Base-by-base conservation (phyloP, 2,113 vertebrate species). In the Cynoglossus semilaevis region DNA sequence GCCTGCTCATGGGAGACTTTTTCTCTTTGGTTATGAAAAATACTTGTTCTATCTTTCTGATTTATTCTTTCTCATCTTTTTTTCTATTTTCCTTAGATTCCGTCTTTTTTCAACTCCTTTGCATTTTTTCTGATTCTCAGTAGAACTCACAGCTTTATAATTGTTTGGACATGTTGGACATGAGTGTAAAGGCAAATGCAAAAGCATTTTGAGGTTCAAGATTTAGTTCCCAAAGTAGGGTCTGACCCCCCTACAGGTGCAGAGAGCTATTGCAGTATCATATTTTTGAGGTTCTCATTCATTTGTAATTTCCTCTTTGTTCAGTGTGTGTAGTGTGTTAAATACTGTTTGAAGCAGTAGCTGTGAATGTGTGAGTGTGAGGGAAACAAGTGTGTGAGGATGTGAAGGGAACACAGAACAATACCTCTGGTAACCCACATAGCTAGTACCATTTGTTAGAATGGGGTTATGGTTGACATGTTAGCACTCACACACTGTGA, bases 21-120 rank as follows among this genome's bases (percentile, higher is more conserved):
- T n/a, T n/a, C n/a, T n/a, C n/a, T n/a, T 78, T 63, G 66, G 71
- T 76, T 47, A 1, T 78, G 67, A 74, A 63, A 69, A 78, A 72
- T 64, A 49, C 41, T 53, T 67, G 47, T 73, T 71, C 54, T 60
- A 74, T 63, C 16, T 43, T 36, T 67, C 67, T 64, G 56, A 67
- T 76, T 67, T 65, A 75, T 65, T 14, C 45, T 15, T 29, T 50
- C 61, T 38, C 50, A 47, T 19, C 45, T 35, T 13, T n/a, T 50
- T 42, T 12, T 14, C 19, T 14, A 12, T 41, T 41, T 58, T 18
- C 46, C 13, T 1, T 13, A 1, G 38, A 16, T 34, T 35, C n/a
- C 13, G 37, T 51, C 36, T 9, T 13, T 56, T 45, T 12, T 5
- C 38, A 10, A 9, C 43, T 3, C 9, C n/a, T 7, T 18, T 15